phyloP scores from a whole-genome alignment of 1,140 invertebrate species.

The Caenorhabditis briggsae region DNA sequence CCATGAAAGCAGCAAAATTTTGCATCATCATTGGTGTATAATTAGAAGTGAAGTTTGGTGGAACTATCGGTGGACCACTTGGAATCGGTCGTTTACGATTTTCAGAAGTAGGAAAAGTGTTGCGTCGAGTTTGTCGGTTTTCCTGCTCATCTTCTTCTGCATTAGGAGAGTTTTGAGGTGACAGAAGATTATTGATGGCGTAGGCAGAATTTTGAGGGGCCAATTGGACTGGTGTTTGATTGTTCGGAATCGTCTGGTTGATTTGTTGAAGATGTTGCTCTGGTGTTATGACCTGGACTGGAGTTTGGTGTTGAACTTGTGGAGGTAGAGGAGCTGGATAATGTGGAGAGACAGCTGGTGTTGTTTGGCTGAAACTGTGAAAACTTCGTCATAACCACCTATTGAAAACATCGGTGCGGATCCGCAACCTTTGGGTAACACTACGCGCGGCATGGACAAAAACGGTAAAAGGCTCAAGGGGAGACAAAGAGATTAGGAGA shows the following conservation, averaged over 20 bases:
- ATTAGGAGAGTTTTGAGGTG: not conserved
- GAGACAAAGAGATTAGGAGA: too few species aligned
- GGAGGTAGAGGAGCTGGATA: not conserved
- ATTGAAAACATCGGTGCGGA: too few species aligned
- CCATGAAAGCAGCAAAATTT: not conserved
- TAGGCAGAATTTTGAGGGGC: not conserved
- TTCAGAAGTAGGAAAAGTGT: not conserved
- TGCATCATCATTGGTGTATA: constrained; percentile 15
- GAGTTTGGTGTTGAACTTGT: not conserved
- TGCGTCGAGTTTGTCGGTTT: not conserved
- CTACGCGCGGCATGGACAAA: too few species aligned
- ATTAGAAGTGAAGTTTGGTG: not conserved
- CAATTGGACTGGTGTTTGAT: not conserved
- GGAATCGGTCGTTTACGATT: not conserved
- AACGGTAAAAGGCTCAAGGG: too few species aligned
- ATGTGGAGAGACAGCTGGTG: not conserved
- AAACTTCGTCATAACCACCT: too few species aligned
- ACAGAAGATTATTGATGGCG: constrained; percentile 17
- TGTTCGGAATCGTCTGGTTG: not conserved
- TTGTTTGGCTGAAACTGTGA: not conserved
- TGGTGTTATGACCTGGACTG: not conserved
- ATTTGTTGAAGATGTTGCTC: not conserved
- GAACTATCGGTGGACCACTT: not conserved
- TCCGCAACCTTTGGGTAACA: too few species aligned
- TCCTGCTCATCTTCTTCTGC: not conserved